phyloP scores from a whole-genome alignment of 2,113 vertebrate species.

The Nerophis lumbriciformis region DNA sequence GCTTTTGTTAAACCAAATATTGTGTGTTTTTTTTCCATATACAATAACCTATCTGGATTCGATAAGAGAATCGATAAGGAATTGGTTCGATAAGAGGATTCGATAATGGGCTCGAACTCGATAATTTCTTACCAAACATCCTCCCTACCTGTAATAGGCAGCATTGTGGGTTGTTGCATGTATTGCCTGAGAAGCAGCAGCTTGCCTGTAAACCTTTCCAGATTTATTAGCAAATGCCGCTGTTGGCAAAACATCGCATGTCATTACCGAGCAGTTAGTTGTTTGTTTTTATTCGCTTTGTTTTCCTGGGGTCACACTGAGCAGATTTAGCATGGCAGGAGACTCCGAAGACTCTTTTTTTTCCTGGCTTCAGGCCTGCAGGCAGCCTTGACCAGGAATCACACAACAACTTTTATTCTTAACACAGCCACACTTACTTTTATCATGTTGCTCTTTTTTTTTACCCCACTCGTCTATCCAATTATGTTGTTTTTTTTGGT shows the following conservation, averaged over 20 bases:
- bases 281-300: neutral
- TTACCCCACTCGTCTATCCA: slow-evolving; percentile 46
- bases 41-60: no score
- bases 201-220: slow-evolving; percentile 45
- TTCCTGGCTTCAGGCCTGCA: slow-evolving; percentile 18
- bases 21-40: no score
- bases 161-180: slow-evolving; percentile 53
- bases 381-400: slow-evolving; percentile 27
- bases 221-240: slow-evolving; percentile 54
- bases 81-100: no score
- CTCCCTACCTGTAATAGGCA: slow-evolving; percentile 59
- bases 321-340: no score
- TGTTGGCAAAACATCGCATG: slow-evolving; percentile 46
- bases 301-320: no score
- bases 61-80: no score
- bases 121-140: no score
- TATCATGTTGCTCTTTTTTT: slow-evolving; percentile 33
- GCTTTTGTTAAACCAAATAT: no score
- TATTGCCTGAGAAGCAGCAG: slow-evolving; percentile 50
- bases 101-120: no score
- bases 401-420: slow-evolving; percentile 37
- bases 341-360: no score
- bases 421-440: slow-evolving; percentile 33
- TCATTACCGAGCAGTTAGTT: slow-evolving; percentile 52
- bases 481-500: slow-evolving; percentile 57